phyloP scores from a whole-genome alignment of 2,888 invertebrate species.

The Apotomis turbidana region DNA sequence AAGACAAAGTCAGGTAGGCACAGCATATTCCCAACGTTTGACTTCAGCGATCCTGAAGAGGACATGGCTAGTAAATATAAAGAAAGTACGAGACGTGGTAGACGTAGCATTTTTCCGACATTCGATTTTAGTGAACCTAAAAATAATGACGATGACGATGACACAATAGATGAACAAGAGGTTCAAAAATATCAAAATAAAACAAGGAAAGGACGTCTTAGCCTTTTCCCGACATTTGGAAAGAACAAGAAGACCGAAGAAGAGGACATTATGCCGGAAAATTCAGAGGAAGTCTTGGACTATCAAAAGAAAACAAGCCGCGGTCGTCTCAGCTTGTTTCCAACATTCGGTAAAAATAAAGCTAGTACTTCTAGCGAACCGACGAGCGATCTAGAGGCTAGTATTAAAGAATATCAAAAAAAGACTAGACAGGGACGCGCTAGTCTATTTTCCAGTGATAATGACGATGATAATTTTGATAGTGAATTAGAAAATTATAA shows the following conservation, averaged over 20 bases:
- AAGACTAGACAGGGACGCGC: constrained; percentile 65
- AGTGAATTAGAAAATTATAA: constrained; percentile 71
- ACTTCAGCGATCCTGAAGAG: constrained; percentile 72
- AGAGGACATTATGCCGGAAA: constrained; percentile 72
- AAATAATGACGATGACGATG: constrained; percentile 70
- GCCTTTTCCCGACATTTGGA: constrained; percentile 75
- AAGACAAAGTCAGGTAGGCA: constrained; percentile 69
- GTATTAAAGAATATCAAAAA: constrained; percentile 72
- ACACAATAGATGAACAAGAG: constrained; percentile 73
- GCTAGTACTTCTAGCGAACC: constrained; percentile 61
- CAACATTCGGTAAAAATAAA: constrained; percentile 75
- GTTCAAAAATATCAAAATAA: constrained; percentile 72
- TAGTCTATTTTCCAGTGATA: constrained; percentile 62
- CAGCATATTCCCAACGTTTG: constrained; percentile 75
- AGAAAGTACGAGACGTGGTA: constrained; percentile 69
- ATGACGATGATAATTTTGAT: constrained; percentile 57
- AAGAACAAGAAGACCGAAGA: constrained; percentile 67
- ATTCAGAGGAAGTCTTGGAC: constrained; percentile 74
- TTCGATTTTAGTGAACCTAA: constrained; percentile 70
- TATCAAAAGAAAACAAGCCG: constrained; percentile 73
- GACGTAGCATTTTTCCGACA: constrained; percentile 74
- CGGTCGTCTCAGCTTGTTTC: constrained; percentile 72
- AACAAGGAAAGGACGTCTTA: constrained; percentile 73
- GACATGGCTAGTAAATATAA: constrained; percentile 64
- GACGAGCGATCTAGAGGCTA: constrained; percentile 68